Evolutionary conservation across 2,888 invertebrate species (phyloP), one percentile per base, ranked within the genome.

Genomic region (Nymphalis c-album): DNA sequence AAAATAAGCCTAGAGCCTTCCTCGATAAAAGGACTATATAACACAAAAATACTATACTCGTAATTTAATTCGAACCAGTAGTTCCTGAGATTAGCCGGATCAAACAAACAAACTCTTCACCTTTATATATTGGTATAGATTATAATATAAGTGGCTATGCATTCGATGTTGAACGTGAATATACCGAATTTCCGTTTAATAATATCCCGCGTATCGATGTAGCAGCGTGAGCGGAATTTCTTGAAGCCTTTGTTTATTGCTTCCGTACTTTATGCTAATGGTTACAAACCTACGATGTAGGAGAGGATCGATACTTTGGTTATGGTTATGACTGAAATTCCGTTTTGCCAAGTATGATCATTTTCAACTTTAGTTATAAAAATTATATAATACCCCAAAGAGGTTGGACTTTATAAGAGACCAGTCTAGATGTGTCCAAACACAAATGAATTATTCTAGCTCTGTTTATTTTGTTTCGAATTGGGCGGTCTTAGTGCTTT

Each of bases 211-310:
- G 74, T 80, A 83, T 84, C 80, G 81, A 82, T 73, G 77, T 77
- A 71, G 71, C 78, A 78, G 78, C 77, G 78, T 78, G 77, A 82
- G 81, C 83, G 80, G 82, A 85, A 87, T 86, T 85, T 81, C 76
- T 80, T 80, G 75, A 71, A 64, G 79, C 80, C 78, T 78, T 75
- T 80, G 75, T 78, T 87, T 88, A 87, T 84, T 75, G 81, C 85
- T 86, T 85, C 85, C 86, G 80, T 83, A 83, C 80, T 88, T 88
- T 87, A 89, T 88, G 87, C 77, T 86, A 88, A 89, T 88, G 77
- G 80, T 75, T 76, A 71, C 70, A 70, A 71, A 70, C 72, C 68
- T 68, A 55, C 67, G 67, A 57, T 65, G 59, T 62, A 61, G 69
- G 64, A 69, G 66, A 55, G 63, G 71, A 71, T 70, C 69, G 63